Evolutionary conservation across 2,888 invertebrate species (phyloP).

Genomic region (Nomada flava): DNA sequence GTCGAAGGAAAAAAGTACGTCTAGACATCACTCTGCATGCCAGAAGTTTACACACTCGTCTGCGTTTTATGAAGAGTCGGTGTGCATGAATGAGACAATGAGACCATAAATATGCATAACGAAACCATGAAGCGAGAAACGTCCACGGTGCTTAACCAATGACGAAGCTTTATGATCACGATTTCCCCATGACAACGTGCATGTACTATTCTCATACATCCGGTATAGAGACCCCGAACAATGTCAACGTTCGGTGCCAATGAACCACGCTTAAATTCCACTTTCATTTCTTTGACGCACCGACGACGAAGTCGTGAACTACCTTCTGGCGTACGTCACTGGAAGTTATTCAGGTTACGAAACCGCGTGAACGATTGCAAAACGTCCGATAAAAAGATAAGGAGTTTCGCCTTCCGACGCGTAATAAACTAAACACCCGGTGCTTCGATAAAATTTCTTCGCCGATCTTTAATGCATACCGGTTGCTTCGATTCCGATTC

Average conservation of each 20-base stretch:
- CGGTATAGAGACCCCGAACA: slow-evolving; percentile 76
- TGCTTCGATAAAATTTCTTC: not conserved
- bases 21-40: slow-evolving; percentile 14
- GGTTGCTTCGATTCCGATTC: not conserved
- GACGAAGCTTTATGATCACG: slow-evolving; percentile 53
- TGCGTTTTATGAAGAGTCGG: slow-evolving; percentile 33
- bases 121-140: slow-evolving; percentile 57
- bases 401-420: not conserved
- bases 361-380: slow-evolving; percentile 20
- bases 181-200: slow-evolving; percentile 67
- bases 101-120: slow-evolving; percentile 66
- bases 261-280: slow-evolving; percentile 69
- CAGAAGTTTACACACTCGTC: slow-evolving; percentile 21
- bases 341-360: slow-evolving; percentile 45
- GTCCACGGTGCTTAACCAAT: slow-evolving; percentile 48
- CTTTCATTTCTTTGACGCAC: slow-evolving; percentile 59
- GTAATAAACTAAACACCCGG: not conserved
- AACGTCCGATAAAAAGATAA: slow-evolving; percentile 21
- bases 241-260: slow-evolving; percentile 74
- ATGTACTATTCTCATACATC: slow-evolving; percentile 68
- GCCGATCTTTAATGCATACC: too few relatives aligned
- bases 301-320: slow-evolving; percentile 8
- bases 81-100: slow-evolving; percentile 61
- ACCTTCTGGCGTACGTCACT: slow-evolving; percentile 36
- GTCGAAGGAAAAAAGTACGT: not conserved